Evolutionary conservation across 2,113 vertebrate genomes (phyloP), one percentile per base, ranked within the genome.

Genomic region (Sceloporus tristichus): DNA sequence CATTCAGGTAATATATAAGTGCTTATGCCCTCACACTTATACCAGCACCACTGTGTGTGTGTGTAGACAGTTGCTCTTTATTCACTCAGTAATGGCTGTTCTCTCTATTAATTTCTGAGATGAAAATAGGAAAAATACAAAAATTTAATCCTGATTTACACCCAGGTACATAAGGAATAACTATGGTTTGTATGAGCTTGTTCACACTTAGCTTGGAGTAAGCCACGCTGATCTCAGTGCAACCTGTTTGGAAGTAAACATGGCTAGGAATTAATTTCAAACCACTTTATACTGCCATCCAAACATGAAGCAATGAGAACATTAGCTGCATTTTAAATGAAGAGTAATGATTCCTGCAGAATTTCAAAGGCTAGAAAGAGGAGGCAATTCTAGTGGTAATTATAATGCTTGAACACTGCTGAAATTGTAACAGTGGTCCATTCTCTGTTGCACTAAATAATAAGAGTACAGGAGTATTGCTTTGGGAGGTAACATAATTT

Each of bases 401-500:
- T 70, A 18, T 40, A 87, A 25, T 10, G 14, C 5, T 87, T 56
- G 68, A 80, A 71, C 25, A 42, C 27, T 87, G 5, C 18, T 74
- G 54, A 74, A 87, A 73, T 21, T n/a, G 23, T 62, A 40, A 56
- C 25, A 29, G 6, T 9, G 25, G 54, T 74, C 10, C 16, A 62
- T 16, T 73, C 53, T 73, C 59, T 29, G 18, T 40, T 42, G 29
- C 54, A 34, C 56, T 54, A 4, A 74, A 74, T 2, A 84, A 59
- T 1, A 40, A 87, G 1, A 13, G 11, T 25, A 21, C 1, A 19
- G 7, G 42, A 70, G 54, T 86, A 79, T 38, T 86, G 85, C 29
- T 79, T 88, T 83, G 81, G 62, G 83, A 75, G 79, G 7, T 42
- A 87, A 87, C 34, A 66, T 27, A 82, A 53, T n/a, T 71, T 75